Percentiles rank a stretch among this genome's conserved stretches.
Evolutionary conservation across 2,113 vertebrate genomes (phyloP).

Genomic region (Stegostoma tigrinum): DNA sequence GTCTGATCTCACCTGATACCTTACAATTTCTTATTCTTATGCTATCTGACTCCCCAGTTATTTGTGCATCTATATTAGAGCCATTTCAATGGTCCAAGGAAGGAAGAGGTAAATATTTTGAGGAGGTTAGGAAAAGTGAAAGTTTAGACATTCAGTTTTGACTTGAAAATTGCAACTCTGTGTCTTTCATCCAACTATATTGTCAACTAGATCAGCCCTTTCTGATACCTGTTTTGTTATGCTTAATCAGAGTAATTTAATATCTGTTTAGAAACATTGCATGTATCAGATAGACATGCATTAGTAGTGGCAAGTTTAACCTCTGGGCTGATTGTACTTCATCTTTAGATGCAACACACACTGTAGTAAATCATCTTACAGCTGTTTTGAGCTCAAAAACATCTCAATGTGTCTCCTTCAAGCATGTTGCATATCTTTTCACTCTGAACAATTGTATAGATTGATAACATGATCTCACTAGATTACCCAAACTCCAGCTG

Average conservation of each 20-base stretch:
- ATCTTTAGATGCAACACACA: background rate
- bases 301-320: background rate
- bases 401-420: background rate
- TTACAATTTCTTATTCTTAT: background rate
- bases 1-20: background rate
- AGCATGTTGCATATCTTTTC: background rate
- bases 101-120: background rate
- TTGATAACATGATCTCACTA: background rate
- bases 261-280: slow-evolving; percentile 24
- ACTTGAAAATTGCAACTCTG: background rate
- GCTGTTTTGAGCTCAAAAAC: background rate
- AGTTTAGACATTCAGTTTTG: background rate
- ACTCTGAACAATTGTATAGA: background rate
- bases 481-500: background rate
- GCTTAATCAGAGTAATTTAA: slow-evolving; percentile 26
- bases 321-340: background rate
- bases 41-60: background rate
- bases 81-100: background rate
- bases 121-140: background rate
- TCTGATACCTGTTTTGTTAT: slow-evolving; percentile 19
- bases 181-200: background rate
- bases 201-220: background rate
- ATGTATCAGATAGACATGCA: slow-evolving; percentile 27
- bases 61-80: background rate
- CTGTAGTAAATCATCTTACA: background rate